Percentiles rank a stretch among this genome's conserved stretches.
Conservation (phyloP, 2,797 vertebrate genomes). For the Falco rusticolus region DNA sequence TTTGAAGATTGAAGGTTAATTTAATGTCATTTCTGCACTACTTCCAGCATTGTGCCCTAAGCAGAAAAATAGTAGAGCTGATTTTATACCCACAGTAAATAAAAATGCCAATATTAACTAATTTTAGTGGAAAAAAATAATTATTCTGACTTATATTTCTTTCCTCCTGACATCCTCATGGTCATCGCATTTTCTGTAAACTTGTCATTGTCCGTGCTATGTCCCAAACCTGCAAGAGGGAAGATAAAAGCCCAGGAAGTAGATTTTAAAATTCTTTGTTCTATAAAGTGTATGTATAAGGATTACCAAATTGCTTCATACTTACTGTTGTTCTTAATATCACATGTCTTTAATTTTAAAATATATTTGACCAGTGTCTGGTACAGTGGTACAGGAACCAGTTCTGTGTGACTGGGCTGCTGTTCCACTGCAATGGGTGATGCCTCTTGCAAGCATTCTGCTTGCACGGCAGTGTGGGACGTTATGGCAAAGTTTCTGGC, state of each 20-base stretch:
- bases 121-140: not conserved
- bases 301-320: not conserved
- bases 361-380: not conserved
- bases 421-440: not conserved
- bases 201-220: not conserved
- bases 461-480: not conserved
- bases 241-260: not conserved
- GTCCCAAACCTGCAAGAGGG: not conserved
- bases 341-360: not conserved
- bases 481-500: not conserved
- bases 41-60: not conserved
- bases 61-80: not conserved
- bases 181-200: not conserved
- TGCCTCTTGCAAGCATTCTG: not conserved
- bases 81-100: not conserved
- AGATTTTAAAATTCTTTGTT: not conserved
- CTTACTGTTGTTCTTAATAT: not conserved
- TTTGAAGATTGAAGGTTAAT: not conserved
- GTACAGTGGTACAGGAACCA: not conserved
- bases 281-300: not conserved
- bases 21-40: not conserved
- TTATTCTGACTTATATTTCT: not conserved
- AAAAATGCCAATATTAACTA: not conserved
- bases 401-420: not conserved
- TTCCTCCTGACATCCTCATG: not conserved